phyloP scores from a whole-genome alignment of 2,797 vertebrate genomes.

The Rhinogobio ventralis region DNA sequence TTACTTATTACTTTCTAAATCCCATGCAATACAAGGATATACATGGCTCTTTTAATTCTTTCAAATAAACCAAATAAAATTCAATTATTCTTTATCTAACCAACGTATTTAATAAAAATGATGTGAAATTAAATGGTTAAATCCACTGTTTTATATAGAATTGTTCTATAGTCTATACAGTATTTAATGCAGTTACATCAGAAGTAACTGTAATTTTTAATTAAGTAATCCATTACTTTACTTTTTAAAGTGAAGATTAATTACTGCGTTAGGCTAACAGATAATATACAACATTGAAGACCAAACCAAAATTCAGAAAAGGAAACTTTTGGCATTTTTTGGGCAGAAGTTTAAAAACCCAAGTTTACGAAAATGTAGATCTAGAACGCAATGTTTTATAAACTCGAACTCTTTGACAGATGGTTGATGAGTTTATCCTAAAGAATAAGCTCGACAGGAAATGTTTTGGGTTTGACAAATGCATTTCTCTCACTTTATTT shows the following conservation, averaged over 20 bases:
- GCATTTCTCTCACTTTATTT: constrained; percentile 47
- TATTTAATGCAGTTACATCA: not conserved
- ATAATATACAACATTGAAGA: not conserved
- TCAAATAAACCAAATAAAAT: not conserved
- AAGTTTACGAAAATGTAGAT: not conserved
- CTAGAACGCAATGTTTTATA: not conserved
- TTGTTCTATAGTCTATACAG: not conserved
- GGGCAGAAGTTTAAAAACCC: not conserved
- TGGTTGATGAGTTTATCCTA: constrained; percentile 3
- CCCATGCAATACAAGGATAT: no score
- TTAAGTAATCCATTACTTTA: no score
- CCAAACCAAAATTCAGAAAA: not conserved
- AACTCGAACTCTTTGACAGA: constrained; percentile 16
- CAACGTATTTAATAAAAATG: not conserved
- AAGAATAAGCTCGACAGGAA: not conserved
- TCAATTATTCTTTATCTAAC: not conserved
- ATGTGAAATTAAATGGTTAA: not conserved
- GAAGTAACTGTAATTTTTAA: not conserved
- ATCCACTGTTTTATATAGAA: not conserved
- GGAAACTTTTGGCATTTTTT: not conserved
- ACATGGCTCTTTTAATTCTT: not conserved
- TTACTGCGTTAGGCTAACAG: not conserved
- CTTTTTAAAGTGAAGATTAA: no score
- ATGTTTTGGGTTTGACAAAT: constrained; percentile 33
- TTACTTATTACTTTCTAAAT: not conserved